Percentiles rank a stretch among this genome's conserved stretches.
These are phyloP conservation scores for Panurus biarmicus DNA, from an alignment of 2,113 vertebrate species.

Conservation along the genomic window DNA sequence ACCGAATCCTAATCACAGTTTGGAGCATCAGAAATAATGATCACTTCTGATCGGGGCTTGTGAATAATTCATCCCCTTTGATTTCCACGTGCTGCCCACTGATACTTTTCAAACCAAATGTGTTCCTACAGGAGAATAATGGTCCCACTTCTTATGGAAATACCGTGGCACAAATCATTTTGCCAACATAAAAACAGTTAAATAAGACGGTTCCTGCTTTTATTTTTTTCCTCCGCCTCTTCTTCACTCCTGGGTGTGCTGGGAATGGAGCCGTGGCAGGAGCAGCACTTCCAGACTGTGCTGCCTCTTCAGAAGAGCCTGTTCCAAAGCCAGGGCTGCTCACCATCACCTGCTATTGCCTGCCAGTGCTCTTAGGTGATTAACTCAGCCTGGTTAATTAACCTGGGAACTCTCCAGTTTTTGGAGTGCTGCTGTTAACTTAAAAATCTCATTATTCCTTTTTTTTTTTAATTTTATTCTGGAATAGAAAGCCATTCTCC, in stretches of 20 bases:
- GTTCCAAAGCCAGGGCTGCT: background rate
- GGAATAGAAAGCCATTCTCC: background rate
- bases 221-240: constrained; percentile 26
- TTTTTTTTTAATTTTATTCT: background rate
- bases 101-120: constrained; percentile 80
- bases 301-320: background rate
- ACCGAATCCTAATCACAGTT: constrained; percentile 76
- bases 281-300: constrained; percentile 13
- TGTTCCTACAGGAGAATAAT: constrained; percentile 81
- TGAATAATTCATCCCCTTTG: constrained; percentile 80
- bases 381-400: constrained; percentile 26
- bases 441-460: background rate
- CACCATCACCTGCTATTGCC: background rate
- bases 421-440: background rate
- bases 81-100: constrained; percentile 74
- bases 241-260: constrained; percentile 9
- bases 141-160: constrained; percentile 79
- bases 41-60: constrained; percentile 74
- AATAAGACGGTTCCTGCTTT: constrained; percentile 68
- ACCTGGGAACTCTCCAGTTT: background rate
- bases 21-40: constrained; percentile 78
- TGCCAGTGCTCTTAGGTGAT: constrained; percentile 1
- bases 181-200: constrained; percentile 73
- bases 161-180: constrained; percentile 77
- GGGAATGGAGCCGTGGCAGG: constrained; percentile 1